phyloP scores from a whole-genome alignment of 2,113 vertebrate species.

The Orycteropus afer region DNA sequence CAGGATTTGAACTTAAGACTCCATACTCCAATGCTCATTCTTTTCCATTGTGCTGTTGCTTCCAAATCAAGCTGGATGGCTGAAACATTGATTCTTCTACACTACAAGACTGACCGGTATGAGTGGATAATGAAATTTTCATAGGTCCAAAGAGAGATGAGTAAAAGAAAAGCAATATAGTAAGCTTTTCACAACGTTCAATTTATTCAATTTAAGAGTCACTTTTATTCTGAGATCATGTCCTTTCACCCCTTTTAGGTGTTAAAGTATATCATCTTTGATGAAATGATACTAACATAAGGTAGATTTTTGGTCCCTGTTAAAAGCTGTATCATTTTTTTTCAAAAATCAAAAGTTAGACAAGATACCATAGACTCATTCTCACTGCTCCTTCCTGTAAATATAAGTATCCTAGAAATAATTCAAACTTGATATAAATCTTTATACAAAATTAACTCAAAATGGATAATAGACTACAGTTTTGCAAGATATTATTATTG shows the following conservation, averaged over 20 bases:
- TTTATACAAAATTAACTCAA: neutral
- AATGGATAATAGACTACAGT: neutral
- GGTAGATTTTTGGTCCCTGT: neutral
- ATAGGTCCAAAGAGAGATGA: neutral
- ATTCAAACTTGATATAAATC: neutral
- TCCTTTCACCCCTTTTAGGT: neutral
- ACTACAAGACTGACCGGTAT: neutral
- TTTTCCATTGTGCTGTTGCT: neutral
- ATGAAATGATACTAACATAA: neutral
- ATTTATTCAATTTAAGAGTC: neutral
- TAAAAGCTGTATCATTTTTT: neutral
- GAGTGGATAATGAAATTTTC: neutral
- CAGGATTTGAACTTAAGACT: neutral
- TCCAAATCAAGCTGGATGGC: neutral
- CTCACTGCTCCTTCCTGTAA: neutral
- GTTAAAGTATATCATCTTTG: neutral
- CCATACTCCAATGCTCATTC: neutral
- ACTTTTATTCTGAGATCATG: neutral
- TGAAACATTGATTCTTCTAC: neutral
- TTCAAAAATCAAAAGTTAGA: slow-evolving; percentile 13
- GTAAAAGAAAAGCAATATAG: neutral
- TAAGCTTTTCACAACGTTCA: neutral
- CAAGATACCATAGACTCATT: neutral
- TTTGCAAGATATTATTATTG: neutral
- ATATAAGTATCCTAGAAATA: neutral